These are phyloP conservation scores for Lasaia peninsularis DNA, from an alignment of 1,140 invertebrate species.

Conservation along the genomic window DNA sequence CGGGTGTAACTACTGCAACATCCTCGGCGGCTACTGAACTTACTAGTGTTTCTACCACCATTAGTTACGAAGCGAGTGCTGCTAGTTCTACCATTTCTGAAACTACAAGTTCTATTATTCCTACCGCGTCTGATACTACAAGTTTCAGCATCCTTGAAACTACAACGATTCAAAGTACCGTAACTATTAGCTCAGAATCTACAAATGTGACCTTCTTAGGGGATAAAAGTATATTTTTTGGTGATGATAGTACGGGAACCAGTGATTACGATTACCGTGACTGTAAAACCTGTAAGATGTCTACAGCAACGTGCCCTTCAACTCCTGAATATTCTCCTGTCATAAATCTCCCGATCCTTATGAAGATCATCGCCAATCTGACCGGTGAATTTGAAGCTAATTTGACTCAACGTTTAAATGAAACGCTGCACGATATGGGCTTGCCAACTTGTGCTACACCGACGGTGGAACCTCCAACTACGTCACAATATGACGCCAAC, in stretches of 20 bases:
- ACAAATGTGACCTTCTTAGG: constrained; percentile 18
- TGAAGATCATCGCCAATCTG: constrained; percentile 37
- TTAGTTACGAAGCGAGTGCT: too few species aligned
- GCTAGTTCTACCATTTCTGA: too few species aligned
- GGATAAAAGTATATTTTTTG: constrained; percentile 32
- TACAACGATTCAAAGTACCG: too few species aligned
- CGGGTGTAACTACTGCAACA: too few species aligned
- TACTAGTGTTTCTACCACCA: too few species aligned
- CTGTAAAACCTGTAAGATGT: not conserved
- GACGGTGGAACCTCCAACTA: constrained; percentile 15
- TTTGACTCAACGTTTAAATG: constrained; percentile 36
- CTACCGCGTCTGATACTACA: too few species aligned
- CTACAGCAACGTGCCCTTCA: not conserved
- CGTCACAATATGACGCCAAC: constrained; percentile 32
- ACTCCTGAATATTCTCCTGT: not conserved
- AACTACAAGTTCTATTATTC: too few species aligned
- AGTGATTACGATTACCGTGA: too few species aligned
- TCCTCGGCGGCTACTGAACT: too few species aligned
- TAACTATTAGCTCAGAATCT: constrained; percentile 20
- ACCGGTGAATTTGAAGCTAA: constrained; percentile 41
- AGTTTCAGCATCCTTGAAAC: too few species aligned
- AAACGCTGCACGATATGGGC: constrained; percentile 30
- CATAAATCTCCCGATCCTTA: constrained; percentile 30
- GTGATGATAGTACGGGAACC: not conserved
- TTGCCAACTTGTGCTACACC: constrained; percentile 35